phyloP scores from a whole-genome alignment of 2,113 vertebrate species.

The Aviceda subcristata region DNA sequence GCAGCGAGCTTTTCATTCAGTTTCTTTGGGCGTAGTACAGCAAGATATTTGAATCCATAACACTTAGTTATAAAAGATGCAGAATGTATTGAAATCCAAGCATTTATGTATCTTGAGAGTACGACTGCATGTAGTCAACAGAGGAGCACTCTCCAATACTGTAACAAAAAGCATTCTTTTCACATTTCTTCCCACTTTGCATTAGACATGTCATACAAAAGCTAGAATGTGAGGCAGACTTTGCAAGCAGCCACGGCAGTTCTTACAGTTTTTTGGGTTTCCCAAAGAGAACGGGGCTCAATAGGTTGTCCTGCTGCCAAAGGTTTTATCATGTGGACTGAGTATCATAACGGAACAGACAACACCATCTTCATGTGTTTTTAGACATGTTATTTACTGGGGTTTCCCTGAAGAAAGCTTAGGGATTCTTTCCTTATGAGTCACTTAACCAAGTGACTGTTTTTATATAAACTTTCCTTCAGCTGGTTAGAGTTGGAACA shows the following conservation, averaged over 20 bases:
- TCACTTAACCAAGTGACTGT: slow-evolving; percentile 73
- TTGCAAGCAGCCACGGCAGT: neutral
- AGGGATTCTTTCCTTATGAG: slow-evolving; percentile 74
- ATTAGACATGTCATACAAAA: neutral
- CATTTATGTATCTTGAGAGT: slow-evolving; percentile 16
- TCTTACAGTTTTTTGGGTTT: slow-evolving; percentile 57
- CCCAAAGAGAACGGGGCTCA: slow-evolving; percentile 51
- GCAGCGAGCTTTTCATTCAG: neutral
- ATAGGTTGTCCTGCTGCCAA: slow-evolving; percentile 37
- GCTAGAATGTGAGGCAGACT: slow-evolving; percentile 12
- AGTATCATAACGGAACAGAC: slow-evolving; percentile 50
- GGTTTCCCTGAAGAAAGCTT: slow-evolving; percentile 80
- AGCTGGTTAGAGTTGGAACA: slow-evolving; percentile 73
- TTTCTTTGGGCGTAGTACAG: neutral
- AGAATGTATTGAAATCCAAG: slow-evolving; percentile 26
- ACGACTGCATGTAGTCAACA: neutral
- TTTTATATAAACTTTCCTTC: slow-evolving; percentile 79
- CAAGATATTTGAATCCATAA: neutral
- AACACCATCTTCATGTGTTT: slow-evolving; percentile 68
- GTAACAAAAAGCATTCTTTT: slow-evolving; percentile 25
- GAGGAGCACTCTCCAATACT: slow-evolving; percentile 10
- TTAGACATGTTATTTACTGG: slow-evolving; percentile 75
- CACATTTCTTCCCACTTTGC: slow-evolving; percentile 31
- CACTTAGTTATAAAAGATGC: slow-evolving; percentile 4
- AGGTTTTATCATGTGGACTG: slow-evolving; percentile 63